Evolutionary conservation across 2,888 invertebrate genomes (phyloP), one percentile per base, ranked within the genome.

Genomic region (Sphaeridia pumilis): DNA sequence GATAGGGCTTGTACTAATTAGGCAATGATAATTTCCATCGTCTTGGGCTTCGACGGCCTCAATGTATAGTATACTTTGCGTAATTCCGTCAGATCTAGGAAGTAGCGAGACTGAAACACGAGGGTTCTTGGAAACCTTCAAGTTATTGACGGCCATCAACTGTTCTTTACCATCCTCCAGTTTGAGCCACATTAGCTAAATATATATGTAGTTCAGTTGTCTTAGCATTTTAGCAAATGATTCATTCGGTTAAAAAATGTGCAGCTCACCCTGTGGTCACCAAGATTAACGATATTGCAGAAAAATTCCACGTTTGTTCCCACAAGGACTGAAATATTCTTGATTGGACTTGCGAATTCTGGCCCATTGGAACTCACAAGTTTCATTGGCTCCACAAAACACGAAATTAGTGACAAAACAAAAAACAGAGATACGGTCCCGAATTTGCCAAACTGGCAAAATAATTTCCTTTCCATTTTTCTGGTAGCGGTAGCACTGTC

Each of bases 291-390:
- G 20, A 63, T 54, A 26, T 50, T 54, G 45, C 63, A 63, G 4
- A 56, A 58, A 38, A 63, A 55, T 42, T 61, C 63, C 20, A 61
- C 55, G 48, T 59, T 59, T 10, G 46, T 58, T 5, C 63, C 63
- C 12, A 20, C 20, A 12, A 26, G 25, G 3, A 57, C 42, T 4
- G 59, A 54, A 12, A 57, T 52, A 54, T 63, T 63, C 48, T 63
- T 38, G 5, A 38, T 20, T 17, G 38, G 38, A 7, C 20, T 20
- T 7, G 12, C 48, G 20, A 21, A 52, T 14, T 24, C 62, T 1
- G 60, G 59, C 12, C 27, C 21, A 35, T 26, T 49, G n/a, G n/a
- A n/a, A n/a, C n/a, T n/a, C n/a, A n/a, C n/a, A n/a, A n/a, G n/a
- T n/a, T n/a, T 38, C 17, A 38, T 20, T 17, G 38, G 38, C 7